Evolutionary conservation across 2,797 vertebrate species (phyloP), one percentile per base, ranked within the genome.

Genomic region (Eleutherodactylus coqui): DNA sequence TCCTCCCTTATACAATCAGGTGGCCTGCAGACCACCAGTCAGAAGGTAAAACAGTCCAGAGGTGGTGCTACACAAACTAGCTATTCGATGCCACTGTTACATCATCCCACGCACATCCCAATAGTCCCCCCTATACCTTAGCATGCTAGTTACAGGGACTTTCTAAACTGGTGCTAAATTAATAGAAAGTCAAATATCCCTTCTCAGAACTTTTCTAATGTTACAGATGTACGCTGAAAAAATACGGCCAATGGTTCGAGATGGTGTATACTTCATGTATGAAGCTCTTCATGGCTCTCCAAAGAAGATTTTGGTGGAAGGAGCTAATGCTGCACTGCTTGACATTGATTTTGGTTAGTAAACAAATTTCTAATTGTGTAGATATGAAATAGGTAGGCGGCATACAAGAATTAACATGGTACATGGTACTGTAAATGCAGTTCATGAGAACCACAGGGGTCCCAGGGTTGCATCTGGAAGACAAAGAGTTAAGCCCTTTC

Each of bases 201-300:
- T 69, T 77, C 19, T n/a, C 6, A 17, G 7, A 2, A n/a, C 55
- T 43, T 13, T 24, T 60, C 16, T 83, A 27, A 47, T 75, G 87
- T 85, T 88, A 3, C 89, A 99, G 98, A 97, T 96, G 6, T 98
- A 97, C 19, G 95, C 94, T 5, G 98, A 99, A 91, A 96, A 96
- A 91, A 96, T 99, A 92, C 93, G 97, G 79, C 98, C 98, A 32
- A 97, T 99, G 97, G 98, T 99, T 86, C 95, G 96, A 88, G 98
- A 99, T 1, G 98, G 98, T 0, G 96, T 99, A 8, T 98, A 99
- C 90, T 99, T 97, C 90, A 98, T 99, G 98, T 97, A 97, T 0
- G 97, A 99, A 91, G 96, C 97, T 1, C 95, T 99, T 85, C 98
- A 99, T 7, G 97, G 98, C 79, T 79, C 96, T 78, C 93, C 95